Conservation (phyloP, 92 coral and sea anemone species). For the Montipora capitata region DNA sequence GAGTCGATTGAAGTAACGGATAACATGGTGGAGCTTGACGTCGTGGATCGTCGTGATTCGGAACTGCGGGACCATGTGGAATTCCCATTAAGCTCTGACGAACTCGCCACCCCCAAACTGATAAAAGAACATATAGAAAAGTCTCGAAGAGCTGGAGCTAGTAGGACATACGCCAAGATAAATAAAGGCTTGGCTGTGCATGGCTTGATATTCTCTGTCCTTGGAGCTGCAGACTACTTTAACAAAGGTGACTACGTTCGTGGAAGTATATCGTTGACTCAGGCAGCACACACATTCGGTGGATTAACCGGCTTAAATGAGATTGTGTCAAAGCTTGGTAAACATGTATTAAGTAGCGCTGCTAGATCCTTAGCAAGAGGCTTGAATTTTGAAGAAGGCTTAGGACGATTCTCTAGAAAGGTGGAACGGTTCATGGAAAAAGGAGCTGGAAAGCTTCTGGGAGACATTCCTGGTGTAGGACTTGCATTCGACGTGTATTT, state of each 20-base stretch:
- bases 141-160: constrained; percentile 30
- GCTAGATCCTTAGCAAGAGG: neutral
- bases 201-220: constrained; percentile 64
- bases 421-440: constrained; percentile 63
- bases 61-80: neutral
- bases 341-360: constrained; percentile 3
- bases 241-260: neutral
- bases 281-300: constrained; percentile 67
- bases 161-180: constrained; percentile 36
- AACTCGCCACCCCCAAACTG: neutral
- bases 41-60: neutral
- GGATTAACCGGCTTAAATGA: constrained; percentile 71
- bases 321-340: constrained; percentile 60
- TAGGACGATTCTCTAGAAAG: constrained; percentile 29
- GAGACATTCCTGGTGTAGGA: constrained; percentile 77
- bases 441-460: constrained; percentile 70
- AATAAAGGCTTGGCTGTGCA: constrained; percentile 72
- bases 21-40: neutral
- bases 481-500: constrained; percentile 38
- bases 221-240: neutral
- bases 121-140: constrained; percentile 41
- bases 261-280: constrained; percentile 51
- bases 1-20: neutral
- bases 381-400: neutral
- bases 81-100: neutral